Percentiles rank a stretch among this genome's conserved stretches.
These are phyloP conservation scores for Conchocele bisecta DNA, from an alignment of 2,888 invertebrate genomes.

Conservation along the genomic window DNA sequence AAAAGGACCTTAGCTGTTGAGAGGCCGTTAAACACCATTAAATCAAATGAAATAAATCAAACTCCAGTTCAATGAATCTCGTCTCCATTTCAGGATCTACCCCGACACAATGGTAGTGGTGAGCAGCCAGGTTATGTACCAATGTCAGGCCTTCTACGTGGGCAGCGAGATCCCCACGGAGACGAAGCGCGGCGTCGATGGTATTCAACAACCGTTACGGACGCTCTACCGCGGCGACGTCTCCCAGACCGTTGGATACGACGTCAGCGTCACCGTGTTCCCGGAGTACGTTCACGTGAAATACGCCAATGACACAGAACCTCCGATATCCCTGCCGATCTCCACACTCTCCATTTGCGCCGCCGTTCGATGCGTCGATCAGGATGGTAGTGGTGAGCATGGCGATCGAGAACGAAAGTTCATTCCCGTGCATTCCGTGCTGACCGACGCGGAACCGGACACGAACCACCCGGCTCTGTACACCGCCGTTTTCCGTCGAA, in stretches of 20 bases:
- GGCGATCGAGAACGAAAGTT: conserved; percentile 35
- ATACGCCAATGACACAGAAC: conserved; percentile 3
- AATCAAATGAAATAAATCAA: no score
- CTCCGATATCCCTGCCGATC: conserved; percentile 29
- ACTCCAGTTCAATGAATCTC: no score
- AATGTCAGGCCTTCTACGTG: conserved; percentile 43
- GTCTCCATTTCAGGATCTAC: no score
- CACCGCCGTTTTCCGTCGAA: conserved; percentile 36
- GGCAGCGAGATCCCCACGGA: conserved; percentile 23
- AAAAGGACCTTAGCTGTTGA: no score
- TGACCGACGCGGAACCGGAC: conserved; percentile 39
- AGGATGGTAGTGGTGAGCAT: not conserved
- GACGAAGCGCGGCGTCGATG: conserved; percentile 42
- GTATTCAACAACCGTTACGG: conserved; percentile 36
- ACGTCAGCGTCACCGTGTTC: conserved; percentile 37
- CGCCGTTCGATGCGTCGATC: conserved; percentile 44
- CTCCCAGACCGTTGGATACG: conserved; percentile 26
- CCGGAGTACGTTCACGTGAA: conserved; percentile 26
- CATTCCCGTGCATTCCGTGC: conserved; percentile 50
- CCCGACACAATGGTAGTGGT: conserved; percentile 30
- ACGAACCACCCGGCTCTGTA: conserved; percentile 46
- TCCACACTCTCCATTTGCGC: conserved; percentile 44
- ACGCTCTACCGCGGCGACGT: conserved; percentile 31
- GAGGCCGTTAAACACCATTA: no score
- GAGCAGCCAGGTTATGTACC: conserved; percentile 41